Base-by-base conservation (phyloP, 1,140 invertebrate species). In the Mactra quadrangularis region DNA sequence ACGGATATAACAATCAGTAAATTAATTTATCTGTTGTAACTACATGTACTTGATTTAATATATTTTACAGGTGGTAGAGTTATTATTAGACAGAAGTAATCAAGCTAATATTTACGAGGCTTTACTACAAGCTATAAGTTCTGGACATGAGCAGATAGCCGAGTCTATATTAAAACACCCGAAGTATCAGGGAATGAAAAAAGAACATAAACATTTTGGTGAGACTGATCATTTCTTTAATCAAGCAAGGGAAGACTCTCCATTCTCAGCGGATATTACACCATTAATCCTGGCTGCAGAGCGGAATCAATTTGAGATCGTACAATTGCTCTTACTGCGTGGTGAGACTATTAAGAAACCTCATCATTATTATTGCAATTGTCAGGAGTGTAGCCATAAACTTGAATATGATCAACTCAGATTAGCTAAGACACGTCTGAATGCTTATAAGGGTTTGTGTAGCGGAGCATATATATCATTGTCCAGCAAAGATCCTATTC, bases 401-500 rank as follows among this genome's bases (percentile, higher is more conserved):
- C 72, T 89, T 47, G 83, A 86, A 82, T 90, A 87, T 85, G 90
- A 92, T 68, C 88, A 89, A 31, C 72, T 91, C 17, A 75, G 90
- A 45, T 83, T 89, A 9, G 88, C 89, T 3, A 89, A 89, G 70
- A 92, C 90, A 3, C 72, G 92, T 64, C 79, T 93, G 11, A 91
- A 93, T 81, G 89, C 90, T 0, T 93, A 92, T 81, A 84, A 85
- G 59, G 92, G 87, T 4, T 66, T 92, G 45, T 87, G 91, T 11
- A 92, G 91, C 75, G 88, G 89, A 25, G 93, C 94, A 0, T 96
- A 95, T 86, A 95, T 96, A 66, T 95, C 95, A 53, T 94, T 96
- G 66, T 94, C 94, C 0, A 94, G 94, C 0, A 90, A 94, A 25
- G 95, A 96, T 90, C 96, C 95, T 0, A 95, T 96, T 60, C 90